Evolutionary conservation across 1,140 invertebrate species (phyloP), one percentile per base, ranked within the genome.

Genomic region (Hycleus cichorii): DNA sequence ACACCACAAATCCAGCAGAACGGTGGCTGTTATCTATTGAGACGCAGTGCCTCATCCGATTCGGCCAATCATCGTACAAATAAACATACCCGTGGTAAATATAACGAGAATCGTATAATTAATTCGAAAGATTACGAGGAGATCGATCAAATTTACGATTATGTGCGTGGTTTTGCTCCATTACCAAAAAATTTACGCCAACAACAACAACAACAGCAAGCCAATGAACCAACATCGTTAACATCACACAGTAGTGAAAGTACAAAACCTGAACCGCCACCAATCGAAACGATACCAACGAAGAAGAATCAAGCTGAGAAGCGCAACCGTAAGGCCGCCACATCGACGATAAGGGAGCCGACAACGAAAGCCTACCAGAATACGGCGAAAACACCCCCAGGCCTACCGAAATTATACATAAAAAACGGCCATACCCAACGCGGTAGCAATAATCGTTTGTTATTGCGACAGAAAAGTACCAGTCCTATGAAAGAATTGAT

Each of bases 141-240:
- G 76, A 95, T 96, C 63, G 93, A 97, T 78, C 91, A 95, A 75
- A 93, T 97, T 57, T 97, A 97, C 73, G 91, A 94, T 70, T 97
- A 96, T 72, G 92, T 97, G 0, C 79, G 93, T 46, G 93, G 93
- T 0, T 90, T 95, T 66, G 89, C 90, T 9, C 91, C 92, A 0
- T 77, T 95, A 32, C 91, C 91, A 0, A 92, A 91, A 71, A 88
- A 82, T 68, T 80, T 89, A 26, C 82, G 86, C 58, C 83, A 84
- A 0, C 83, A 32, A 32, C 32, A 32, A 32, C 27, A 32, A 32
- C 27, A 32, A 7, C 32, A 32, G 1, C 32, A 32, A 32, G 32
- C 7, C 7, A 32, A 32, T 7, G 75, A 78, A 59, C 72, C 77
- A 10, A 76, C 77, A 39, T 73, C 77, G 49, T 61, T 75, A 26